Conservation (phyloP, 2,888 invertebrate genomes). For the Tethea ocularis region DNA sequence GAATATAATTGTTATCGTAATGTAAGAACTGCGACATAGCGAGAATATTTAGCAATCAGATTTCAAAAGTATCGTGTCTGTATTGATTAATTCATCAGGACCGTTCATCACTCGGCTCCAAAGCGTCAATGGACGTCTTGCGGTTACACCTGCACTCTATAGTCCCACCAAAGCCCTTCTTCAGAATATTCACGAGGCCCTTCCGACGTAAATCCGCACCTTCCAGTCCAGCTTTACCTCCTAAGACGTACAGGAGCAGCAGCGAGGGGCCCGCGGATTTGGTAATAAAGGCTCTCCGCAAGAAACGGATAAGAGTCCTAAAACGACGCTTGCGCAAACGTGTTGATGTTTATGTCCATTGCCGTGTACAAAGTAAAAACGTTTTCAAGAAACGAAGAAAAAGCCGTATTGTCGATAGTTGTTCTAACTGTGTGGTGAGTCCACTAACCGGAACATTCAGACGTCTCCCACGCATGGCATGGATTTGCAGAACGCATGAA, state of each 20-base stretch:
- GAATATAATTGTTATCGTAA: not conserved
- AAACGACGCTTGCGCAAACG: constrained; percentile 72
- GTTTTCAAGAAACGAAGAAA: constrained; percentile 58
- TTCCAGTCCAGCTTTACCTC: constrained; percentile 85
- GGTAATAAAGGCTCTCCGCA: constrained; percentile 71
- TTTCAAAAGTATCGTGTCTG: constrained; percentile 7
- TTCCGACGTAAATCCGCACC: constrained; percentile 88
- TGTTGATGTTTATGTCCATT: constrained; percentile 77
- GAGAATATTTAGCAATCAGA: not conserved
- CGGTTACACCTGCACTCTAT: constrained; percentile 83
- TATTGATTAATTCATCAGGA: constrained; percentile 63
- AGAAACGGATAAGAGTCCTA: constrained; percentile 61
- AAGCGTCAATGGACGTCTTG: constrained; percentile 76
- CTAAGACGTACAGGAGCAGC: constrained; percentile 78
- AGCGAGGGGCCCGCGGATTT: constrained; percentile 78
- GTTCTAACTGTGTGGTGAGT: constrained; percentile 82
- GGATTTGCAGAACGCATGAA: constrained; percentile 58
- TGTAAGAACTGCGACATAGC: not conserved
- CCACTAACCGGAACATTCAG: constrained; percentile 54
- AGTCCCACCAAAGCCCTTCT: constrained; percentile 83
- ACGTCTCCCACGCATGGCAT: constrained; percentile 58
- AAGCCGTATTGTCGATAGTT: constrained; percentile 54
- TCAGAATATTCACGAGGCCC: constrained; percentile 86
- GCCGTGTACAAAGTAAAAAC: constrained; percentile 62
- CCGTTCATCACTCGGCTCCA: constrained; percentile 80